Base-by-base conservation (phyloP, 92 coral and sea anemone genomes). In the Porites rus region DNA sequence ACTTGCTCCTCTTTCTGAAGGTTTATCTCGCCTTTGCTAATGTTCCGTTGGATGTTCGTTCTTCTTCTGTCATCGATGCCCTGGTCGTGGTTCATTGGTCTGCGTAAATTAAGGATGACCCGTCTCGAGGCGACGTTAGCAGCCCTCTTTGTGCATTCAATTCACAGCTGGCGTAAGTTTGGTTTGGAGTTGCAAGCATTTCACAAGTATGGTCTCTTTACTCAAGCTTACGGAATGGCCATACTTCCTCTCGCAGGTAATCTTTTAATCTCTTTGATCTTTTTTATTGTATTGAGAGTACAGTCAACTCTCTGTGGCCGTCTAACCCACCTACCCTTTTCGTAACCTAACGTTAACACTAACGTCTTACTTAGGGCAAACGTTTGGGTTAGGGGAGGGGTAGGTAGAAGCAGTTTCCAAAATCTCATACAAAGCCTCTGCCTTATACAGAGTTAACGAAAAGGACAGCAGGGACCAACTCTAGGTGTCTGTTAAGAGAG, bases 141-240 rank as follows among this genome's bases (percentile, higher is more conserved):
- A 0, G 68, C 92, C 10, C 76, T 92, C 16, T 76, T 75, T 24
- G 72, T 92, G 85, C 86, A 89, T 77, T 91, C 93, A 2, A 21
- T 92, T 22, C 90, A 80, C 60, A 94, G 97, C 53, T 94, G 97
- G 95, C 88, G 92, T n/a, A 86, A 80, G 76, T 94, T 94, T 81
- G 97, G 97, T 60, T 79, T 94, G 43, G 97, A 94, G 62, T 61
- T 94, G 64, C 83, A 69, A 6, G 97, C 97, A 25, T 94, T 94
- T 74, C 88, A 85, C 16, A 28, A 82, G 8, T 94, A 89, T 87
- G 97, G 97, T 19, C 51, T 94, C 38, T 92, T 89, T 38, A 89
- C 97, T 13, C 97, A 94, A 72, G 93, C 95, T 1, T 89, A 89
- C 81, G 97, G 95, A 17, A 94, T 94, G 97, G 78, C 88, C 20